Conservation (phyloP, 1,140 invertebrate species). For the Eupeodes corollae region DNA sequence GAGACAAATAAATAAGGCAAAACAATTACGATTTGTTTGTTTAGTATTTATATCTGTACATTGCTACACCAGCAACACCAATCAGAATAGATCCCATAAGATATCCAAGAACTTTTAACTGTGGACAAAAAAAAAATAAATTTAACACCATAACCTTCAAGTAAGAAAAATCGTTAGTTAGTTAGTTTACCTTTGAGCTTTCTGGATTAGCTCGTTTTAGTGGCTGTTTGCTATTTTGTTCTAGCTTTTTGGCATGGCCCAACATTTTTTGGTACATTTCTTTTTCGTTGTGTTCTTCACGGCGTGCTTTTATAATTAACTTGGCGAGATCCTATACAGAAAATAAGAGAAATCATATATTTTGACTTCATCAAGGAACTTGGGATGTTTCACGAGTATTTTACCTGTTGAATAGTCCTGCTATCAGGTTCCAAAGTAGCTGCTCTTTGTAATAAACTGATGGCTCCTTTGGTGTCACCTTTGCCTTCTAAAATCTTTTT, state of each 20-base stretch:
- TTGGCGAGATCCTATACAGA: slow-evolving; percentile 42
- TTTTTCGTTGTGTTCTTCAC: slow-evolving; percentile 45
- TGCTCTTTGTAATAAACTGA: slow-evolving; percentile 45
- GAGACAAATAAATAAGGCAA: too few species aligned
- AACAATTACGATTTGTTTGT: neutral
- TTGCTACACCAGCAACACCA: slow-evolving; percentile 46
- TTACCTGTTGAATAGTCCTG: slow-evolving; percentile 40
- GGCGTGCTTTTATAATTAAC: slow-evolving; percentile 44
- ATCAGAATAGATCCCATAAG: slow-evolving; percentile 46
- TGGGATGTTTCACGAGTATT: neutral
- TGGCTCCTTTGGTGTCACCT: slow-evolving; percentile 49
- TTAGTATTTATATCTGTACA: slow-evolving; percentile 47
- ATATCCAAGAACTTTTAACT: slow-evolving; percentile 47
- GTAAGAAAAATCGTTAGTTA: neutral
- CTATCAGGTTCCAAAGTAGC: slow-evolving; percentile 47
- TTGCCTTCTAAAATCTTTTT: slow-evolving; percentile 49
- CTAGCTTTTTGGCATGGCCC: slow-evolving; percentile 39
- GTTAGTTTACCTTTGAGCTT: slow-evolving; percentile 23
- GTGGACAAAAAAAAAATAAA: slow-evolving; percentile 4
- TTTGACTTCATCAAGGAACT: neutral
- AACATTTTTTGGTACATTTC: slow-evolving; percentile 57
- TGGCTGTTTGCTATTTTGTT: slow-evolving; percentile 25
- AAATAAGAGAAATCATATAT: neutral
- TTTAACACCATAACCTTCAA: neutral
- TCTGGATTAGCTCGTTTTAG: slow-evolving; percentile 26